Evolutionary conservation across 1,140 invertebrate species (phyloP), one percentile per base, ranked within the genome.

Genomic region (Leptinotarsa lineolata): DNA sequence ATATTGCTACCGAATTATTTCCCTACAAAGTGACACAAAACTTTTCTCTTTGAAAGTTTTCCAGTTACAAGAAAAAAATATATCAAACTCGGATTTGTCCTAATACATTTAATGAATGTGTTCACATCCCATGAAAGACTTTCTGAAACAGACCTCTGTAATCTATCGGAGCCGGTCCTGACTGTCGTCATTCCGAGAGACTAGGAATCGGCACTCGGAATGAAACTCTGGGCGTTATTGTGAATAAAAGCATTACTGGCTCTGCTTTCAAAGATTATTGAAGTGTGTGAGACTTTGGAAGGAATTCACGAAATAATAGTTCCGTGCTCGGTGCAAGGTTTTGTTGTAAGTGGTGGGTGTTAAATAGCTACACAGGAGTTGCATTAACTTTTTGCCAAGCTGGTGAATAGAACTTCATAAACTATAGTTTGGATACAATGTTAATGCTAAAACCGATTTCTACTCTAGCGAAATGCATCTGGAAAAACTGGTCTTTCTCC

Each of bases 191-290:
- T 63, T 63, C 30, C 13, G 66, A 5, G 21, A 21, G 45, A 68
- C 30, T 18, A 18, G 22, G 45, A 39, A 46, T 18, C 45, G 16
- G 45, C 66, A 46, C 66, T 68, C 18, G 45, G 45, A 54, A 45
- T 68, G 66, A 22, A 68, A 46, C 15, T 45, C 45, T 13, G 66
- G 11, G 45, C 66, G 65, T 68, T 63, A 63, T 63, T 68, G 66
- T 46, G 66, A 68, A 68, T 68, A 48, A 68, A 68, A 68, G 66
- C 66, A 45, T 68, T 68, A 45, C 45, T 45, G 66, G 45, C 30
- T 45, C 45, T 54, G 20, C 45, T 68, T 45, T 67, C 24, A 46
- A 20, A 68, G 66, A 68, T 68, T 54, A 68, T 68, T 45, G 66
- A 63, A 63, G 61, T 63, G 21, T 63, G 20, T 63, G 61, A 21